These are phyloP conservation scores for Theodoxus fluviatilis DNA, from an alignment of 2,888 invertebrate genomes.

Conservation along the genomic window DNA sequence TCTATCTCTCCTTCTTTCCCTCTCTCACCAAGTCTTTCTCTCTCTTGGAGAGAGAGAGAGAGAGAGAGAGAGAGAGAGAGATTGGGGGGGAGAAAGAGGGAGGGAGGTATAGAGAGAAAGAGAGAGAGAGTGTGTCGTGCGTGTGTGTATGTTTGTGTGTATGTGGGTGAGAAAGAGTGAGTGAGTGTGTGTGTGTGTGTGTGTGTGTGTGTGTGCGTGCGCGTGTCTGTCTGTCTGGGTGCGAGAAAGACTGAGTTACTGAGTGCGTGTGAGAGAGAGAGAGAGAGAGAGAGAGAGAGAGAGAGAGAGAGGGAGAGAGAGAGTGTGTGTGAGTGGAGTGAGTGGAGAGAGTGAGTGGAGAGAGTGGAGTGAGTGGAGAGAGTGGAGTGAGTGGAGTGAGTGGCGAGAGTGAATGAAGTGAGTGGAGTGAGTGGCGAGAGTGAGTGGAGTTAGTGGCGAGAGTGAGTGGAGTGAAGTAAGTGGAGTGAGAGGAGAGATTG, in stretches of 20 bases:
- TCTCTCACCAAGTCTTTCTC: background rate
- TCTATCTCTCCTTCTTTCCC: too few species aligned
- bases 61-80: slow-evolving; percentile 17
- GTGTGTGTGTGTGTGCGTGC: background rate
- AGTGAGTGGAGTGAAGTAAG: background rate
- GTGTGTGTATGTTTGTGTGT: slow-evolving; percentile 4
- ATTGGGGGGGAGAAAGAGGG: background rate
- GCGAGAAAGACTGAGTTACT: background rate
- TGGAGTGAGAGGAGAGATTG: background rate
- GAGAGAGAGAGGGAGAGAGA: background rate
- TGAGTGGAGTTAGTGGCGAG: too few species aligned
- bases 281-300: background rate
- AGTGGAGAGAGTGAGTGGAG: background rate
- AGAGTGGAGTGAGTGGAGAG: background rate
- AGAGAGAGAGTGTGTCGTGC: background rate
- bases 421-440: too few species aligned
- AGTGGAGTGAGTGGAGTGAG: too few species aligned
- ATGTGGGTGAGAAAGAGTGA: background rate
- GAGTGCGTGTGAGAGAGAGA: background rate
- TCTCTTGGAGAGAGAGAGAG: background rate
- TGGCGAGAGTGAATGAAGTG: too few species aligned
- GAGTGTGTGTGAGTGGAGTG: background rate
- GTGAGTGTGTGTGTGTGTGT: slow-evolving; percentile 12
- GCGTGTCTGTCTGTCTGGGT: background rate
- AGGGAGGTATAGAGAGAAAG: background rate